Percentiles rank a stretch among this genome's conserved stretches.
Evolutionary conservation across 2,888 invertebrate species (phyloP).

Genomic region (Xanthia icteritia): DNA sequence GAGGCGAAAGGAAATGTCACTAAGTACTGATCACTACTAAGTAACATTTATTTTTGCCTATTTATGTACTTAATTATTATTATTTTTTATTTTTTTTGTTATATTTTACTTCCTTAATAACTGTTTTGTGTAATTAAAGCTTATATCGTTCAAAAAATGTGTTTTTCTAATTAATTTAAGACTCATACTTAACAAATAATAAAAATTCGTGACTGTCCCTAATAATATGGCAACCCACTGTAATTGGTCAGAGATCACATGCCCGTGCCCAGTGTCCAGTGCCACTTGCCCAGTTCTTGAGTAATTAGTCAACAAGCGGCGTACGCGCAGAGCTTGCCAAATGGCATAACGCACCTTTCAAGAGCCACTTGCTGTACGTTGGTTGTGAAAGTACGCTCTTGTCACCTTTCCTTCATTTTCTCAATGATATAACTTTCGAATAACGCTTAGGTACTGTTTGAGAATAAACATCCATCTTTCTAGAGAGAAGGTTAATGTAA

Average conservation of each 20-base stretch:
- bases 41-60: no score
- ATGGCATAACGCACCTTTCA: constrained; percentile 42
- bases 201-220: no score
- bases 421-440: constrained; percentile 65
- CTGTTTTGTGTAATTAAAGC: no score
- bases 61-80: no score
- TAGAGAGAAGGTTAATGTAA: constrained; percentile 32
- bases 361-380: constrained; percentile 54
- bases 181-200: no score
- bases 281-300: constrained; percentile 36
- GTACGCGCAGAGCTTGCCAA: constrained; percentile 29
- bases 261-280: not conserved
- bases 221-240: no score
- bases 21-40: no score
- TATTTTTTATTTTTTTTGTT: no score
- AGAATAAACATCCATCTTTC: constrained; percentile 32
- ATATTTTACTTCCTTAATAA: no score
- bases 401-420: constrained; percentile 62
- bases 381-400: constrained; percentile 65
- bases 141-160: no score
- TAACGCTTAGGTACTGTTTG: constrained; percentile 36
- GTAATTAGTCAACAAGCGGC: constrained; percentile 45
- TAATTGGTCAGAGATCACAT: not conserved
- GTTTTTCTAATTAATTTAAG: no score
- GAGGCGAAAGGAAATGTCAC: no score